These are phyloP conservation scores for Trichonephila clavipes DNA, from an alignment of 1,140 invertebrate genomes.

Conservation along the genomic window DNA sequence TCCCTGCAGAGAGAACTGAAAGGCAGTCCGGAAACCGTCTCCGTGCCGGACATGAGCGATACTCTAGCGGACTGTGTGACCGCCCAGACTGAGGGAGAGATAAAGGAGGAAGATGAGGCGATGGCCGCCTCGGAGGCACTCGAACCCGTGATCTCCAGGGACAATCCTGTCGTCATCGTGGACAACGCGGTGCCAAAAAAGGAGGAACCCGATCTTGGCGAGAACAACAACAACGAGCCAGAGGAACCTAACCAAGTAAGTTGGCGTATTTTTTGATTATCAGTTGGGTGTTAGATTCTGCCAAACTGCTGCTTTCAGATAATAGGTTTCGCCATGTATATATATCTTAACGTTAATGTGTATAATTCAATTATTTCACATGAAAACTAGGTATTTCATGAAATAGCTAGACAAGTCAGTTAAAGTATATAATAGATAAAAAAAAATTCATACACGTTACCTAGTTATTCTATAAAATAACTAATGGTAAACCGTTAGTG, in stretches of 20 bases:
- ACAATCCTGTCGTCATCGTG: neutral
- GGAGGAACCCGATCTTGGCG: neutral
- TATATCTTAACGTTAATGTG: too few relatives aligned
- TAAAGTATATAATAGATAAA: too few relatives aligned
- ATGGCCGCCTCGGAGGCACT: neutral
- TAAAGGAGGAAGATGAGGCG: conserved; percentile 13
- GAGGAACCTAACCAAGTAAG: conserved; percentile 57
- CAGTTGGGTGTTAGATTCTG: too few relatives aligned
- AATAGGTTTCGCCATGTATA: too few relatives aligned
- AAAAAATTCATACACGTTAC: too few relatives aligned
- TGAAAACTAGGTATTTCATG: too few relatives aligned
- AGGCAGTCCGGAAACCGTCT: neutral
- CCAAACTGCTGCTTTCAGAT: too few relatives aligned
- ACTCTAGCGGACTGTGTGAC: neutral
- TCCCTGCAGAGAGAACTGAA: neutral
- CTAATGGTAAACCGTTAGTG: too few relatives aligned
- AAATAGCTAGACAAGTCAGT: too few relatives aligned
- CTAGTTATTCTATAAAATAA: too few relatives aligned
- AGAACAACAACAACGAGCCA: conserved; percentile 65
- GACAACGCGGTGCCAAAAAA: neutral
- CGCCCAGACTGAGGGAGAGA: conserved; percentile 19
- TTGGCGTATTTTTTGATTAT: neutral
- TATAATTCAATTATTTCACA: too few relatives aligned
- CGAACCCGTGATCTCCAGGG: conserved; percentile 30
- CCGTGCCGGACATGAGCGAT: neutral